Evolutionary conservation across 2,797 vertebrate genomes (phyloP), one percentile per base, ranked within the genome.

Genomic region (Scomberomorus guttatus): DNA sequence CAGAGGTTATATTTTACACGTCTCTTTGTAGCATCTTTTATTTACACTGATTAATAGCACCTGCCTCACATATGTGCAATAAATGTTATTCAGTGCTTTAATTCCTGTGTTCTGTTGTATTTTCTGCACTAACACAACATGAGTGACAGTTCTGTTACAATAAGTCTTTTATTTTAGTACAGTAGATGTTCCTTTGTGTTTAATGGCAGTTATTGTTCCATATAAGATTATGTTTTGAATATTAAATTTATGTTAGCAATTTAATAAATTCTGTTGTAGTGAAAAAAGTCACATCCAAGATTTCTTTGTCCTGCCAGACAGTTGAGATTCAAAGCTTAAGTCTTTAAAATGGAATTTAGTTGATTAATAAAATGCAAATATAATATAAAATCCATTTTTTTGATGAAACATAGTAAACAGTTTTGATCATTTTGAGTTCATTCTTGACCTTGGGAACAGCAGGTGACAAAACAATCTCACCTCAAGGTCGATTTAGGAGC

Each of bases 11-110:
- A 77, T 84, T 88, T 88, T 72, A 86, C 80, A 78, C 50, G 64
- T 86, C 84, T 83, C 72, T 86, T 89, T 86, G 59, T 77, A 57
- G 61, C 79, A 82, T 86, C 69, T 87, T 91, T 87, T 67, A 78
- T 80, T 85, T 75, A 59, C 73, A 80, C 66, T 85, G 75, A 87
- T 87, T 86, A 71, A 81, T 77, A 79, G 48, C 73, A 80, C 82
- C 63, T 92, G 91, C 87, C 91, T 93, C 88, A 90, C 70, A 80
- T 29, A 51, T 89, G 90, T 94, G 89, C 89, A 92, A 93, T 92
- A 93, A 93, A 92, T 84, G 83, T 88, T 85, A 80, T 85, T 72
- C 83, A 85, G 69, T 85, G 83, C 77, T 89, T 91, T 84, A 84
- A 52, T 39, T 79, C 46, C 11, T 34, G 79, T 64, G 55, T 79